Evolutionary conservation across 1,140 invertebrate genomes (phyloP), one percentile per base, ranked within the genome.

Genomic region (Bilobella aurantiaca): DNA sequence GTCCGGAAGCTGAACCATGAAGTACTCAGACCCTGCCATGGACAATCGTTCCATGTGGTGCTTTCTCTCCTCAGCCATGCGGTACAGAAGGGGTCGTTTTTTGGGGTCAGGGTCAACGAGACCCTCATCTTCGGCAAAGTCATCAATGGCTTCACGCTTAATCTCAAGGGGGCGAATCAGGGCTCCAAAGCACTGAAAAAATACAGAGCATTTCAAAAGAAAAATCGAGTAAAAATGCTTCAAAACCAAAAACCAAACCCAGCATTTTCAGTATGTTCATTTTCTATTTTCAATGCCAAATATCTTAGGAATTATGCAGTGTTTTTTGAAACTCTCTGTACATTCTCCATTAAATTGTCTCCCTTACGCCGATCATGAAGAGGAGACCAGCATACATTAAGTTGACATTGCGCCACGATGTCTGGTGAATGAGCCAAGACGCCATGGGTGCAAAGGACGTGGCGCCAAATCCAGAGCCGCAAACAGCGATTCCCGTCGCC

Each of bases 321-420:
- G 37, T 42, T 42, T 42, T 42, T 42, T 42, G n/a, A n/a, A n/a
- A n/a, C n/a, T n/a, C n/a, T 42, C 34, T 18, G 34, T 42, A 42
- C 34, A 18, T 42, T 8, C n/a, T n/a, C 8, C 34, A 42, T 12
- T 2, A 42, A 42, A 18, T 8, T 8, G 14, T 25, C 49, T 37
- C 16, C 12, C 81, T 79, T 75, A 84, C 85, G 63, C 86, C 88
- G 74, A 92, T 95, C 77, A 95, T 91, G 16, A 98, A 81, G 66
- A 96, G 91, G 47, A 98, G 79, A 0, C 91, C 94, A 16, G 93
- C 90, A 29, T 96, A 81, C 65, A 97, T 88, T 27, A 95, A 81
- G 74, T 97, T 86, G 5, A 94, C 88, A 69, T 89, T 90, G 75
- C 89, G 86, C 96, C 96, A 98, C 8, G 8, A 3, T 37, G 37